Conservation (phyloP, 2,888 invertebrate species). For the Himalopsyche tibetana region DNA sequence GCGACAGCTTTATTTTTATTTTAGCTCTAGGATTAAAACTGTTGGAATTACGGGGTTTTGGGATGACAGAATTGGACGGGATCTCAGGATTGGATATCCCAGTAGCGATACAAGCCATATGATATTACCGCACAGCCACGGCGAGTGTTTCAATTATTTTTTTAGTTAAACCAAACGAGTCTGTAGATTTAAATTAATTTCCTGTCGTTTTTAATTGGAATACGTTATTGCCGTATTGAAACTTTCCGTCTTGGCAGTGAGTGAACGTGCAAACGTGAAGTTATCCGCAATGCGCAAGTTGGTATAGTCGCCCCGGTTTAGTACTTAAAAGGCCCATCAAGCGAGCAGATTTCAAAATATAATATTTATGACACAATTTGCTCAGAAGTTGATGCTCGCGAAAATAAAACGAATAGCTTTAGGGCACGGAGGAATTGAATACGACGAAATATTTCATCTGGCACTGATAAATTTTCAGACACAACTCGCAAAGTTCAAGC, state of each 20-base stretch:
- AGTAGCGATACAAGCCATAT: too few species aligned
- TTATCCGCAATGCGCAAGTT: conserved; percentile 26
- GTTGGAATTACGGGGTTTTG: too few species aligned
- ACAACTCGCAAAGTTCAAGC: background rate
- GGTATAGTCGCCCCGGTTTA: background rate
- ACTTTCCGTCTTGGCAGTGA: too few species aligned
- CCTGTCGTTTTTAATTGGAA: background rate
- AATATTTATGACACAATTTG: conserved; percentile 27
- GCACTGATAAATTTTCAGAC: background rate
- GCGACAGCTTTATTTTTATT: too few species aligned
- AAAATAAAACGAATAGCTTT: conserved; percentile 13
- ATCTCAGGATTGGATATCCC: too few species aligned
- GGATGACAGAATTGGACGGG: too few species aligned
- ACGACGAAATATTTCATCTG: background rate
- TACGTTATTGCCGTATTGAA: background rate
- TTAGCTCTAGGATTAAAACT: too few species aligned
- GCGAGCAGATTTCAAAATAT: conserved; percentile 15
- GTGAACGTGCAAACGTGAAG: background rate
- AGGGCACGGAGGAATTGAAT: conserved; percentile 2
- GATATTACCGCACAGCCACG: too few species aligned
- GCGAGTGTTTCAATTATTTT: too few species aligned
- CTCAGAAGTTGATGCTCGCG: background rate
- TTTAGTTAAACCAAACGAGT: too few species aligned
- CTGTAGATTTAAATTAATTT: too few species aligned
- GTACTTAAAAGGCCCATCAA: conserved; percentile 21